These are phyloP conservation scores for Meriones unguiculatus DNA, from an alignment of 2,113 vertebrate species.

Conservation along the genomic window DNA sequence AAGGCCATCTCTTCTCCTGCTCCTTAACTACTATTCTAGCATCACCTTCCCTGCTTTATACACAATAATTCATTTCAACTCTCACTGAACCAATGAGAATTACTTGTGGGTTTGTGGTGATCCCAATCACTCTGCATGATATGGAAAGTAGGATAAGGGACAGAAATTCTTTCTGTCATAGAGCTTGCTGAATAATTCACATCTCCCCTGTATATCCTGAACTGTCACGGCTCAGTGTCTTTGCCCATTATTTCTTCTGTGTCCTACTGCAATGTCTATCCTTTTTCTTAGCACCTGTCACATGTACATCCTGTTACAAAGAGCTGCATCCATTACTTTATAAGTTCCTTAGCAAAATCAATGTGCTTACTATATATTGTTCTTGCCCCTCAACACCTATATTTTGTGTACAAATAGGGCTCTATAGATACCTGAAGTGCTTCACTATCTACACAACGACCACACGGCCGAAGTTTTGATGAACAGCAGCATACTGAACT, in stretches of 20 bases:
- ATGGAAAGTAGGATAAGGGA: neutral
- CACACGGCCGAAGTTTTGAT: neutral
- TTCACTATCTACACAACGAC: neutral
- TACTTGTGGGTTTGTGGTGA: neutral
- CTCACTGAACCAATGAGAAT: neutral
- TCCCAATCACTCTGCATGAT: neutral
- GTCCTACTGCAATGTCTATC: neutral
- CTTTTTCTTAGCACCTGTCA: neutral
- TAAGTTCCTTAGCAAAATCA: neutral
- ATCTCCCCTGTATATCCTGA: neutral
- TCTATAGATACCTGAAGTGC: neutral
- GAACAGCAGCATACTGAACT: neutral
- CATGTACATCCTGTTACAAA: neutral
- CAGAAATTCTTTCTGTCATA: slow-evolving; percentile 10
- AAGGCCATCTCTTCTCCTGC: neutral
- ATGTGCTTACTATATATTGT: neutral
- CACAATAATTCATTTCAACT: neutral
- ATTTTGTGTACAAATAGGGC: neutral
- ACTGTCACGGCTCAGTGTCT: neutral
- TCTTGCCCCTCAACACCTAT: neutral
- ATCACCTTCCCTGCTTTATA: neutral
- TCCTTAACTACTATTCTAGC: neutral
- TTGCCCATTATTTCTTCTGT: neutral
- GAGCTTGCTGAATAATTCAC: neutral
- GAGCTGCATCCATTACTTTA: neutral